Percentiles rank a stretch among this genome's conserved stretches.
Evolutionary conservation across 2,113 vertebrate genomes (phyloP).

Genomic region (Egretta garzetta): DNA sequence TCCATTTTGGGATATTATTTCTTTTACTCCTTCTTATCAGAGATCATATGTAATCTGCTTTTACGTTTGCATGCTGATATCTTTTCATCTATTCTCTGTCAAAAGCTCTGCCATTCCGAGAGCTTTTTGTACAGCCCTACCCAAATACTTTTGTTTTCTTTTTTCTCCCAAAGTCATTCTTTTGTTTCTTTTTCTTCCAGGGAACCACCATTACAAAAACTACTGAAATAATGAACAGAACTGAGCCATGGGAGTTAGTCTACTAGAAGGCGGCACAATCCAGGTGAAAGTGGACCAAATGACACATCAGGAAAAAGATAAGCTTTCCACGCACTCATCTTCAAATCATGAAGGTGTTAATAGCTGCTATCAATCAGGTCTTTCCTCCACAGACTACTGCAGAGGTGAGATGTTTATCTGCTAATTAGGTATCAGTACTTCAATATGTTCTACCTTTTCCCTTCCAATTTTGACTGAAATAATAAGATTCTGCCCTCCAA

Average conservation of each 20-base stretch:
- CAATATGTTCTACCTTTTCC: not conserved
- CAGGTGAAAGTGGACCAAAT: not conserved
- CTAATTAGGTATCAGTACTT: slow-evolving; percentile 12
- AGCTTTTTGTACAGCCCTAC: not conserved
- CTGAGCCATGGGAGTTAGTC: not conserved
- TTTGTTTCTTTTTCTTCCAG: not conserved
- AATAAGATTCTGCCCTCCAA: not conserved
- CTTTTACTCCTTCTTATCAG: not conserved
- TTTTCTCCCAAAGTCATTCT: not conserved
- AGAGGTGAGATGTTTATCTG: slow-evolving; percentile 10
- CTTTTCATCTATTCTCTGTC: not conserved
- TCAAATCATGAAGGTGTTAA: slow-evolving; percentile 1
- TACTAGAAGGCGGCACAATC: not conserved
- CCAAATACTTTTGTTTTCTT: not conserved
- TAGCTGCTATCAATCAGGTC: not conserved
- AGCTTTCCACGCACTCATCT: not conserved
- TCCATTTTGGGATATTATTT: not conserved
- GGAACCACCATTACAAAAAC: not conserved
- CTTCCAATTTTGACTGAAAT: not conserved
- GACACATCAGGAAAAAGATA: not conserved
- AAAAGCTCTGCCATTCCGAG: not conserved
- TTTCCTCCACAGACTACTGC: not conserved
- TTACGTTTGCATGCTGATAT: not conserved
- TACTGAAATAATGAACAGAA: not conserved
- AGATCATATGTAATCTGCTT: not conserved